phyloP scores from a whole-genome alignment of 2,888 invertebrate species.

The Sphaeridia pumilis region DNA sequence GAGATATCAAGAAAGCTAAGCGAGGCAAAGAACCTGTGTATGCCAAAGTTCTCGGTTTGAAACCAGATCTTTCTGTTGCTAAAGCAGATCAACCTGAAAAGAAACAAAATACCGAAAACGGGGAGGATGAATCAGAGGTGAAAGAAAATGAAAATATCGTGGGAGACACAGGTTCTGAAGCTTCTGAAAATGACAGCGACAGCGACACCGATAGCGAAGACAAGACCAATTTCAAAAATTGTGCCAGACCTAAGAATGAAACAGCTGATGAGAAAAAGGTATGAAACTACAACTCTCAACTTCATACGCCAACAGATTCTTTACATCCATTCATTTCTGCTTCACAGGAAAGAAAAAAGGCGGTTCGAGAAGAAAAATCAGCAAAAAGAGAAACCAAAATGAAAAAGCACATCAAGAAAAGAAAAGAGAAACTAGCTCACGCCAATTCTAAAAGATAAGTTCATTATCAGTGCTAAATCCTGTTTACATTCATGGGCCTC shows the following conservation, averaged over 20 bases:
- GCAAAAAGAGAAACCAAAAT: conserved; percentile 79
- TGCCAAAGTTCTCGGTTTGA: conserved; percentile 74
- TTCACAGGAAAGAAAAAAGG: conserved; percentile 64
- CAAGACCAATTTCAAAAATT: conserved; percentile 36
- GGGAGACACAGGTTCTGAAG: not conserved
- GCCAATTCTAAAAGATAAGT: conserved; percentile 35
- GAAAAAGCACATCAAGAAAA: conserved; percentile 87
- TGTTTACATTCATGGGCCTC: no score
- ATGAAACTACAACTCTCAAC: conserved; percentile 19
- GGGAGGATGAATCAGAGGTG: conserved; percentile 21
- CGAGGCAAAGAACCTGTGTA: conserved; percentile 64
- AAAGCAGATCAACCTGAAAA: conserved; percentile 17
- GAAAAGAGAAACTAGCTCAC: conserved; percentile 56
- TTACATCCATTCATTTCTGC: no score
- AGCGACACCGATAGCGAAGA: conserved; percentile 37
- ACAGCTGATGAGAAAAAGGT: conserved; percentile 43
- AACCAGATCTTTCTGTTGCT: conserved; percentile 60
- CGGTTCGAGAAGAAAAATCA: conserved; percentile 73
- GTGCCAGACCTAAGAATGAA: conserved; percentile 41
- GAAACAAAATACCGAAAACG: conserved; percentile 32
- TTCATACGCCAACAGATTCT: no score
- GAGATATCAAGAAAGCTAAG: conserved; percentile 72
- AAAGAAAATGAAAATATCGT: conserved; percentile 11
- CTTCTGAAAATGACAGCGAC: conserved; percentile 2
- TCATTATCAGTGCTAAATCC: no score